phyloP scores from a whole-genome alignment of 2,113 vertebrate species.

The Alexandromys fortis region DNA sequence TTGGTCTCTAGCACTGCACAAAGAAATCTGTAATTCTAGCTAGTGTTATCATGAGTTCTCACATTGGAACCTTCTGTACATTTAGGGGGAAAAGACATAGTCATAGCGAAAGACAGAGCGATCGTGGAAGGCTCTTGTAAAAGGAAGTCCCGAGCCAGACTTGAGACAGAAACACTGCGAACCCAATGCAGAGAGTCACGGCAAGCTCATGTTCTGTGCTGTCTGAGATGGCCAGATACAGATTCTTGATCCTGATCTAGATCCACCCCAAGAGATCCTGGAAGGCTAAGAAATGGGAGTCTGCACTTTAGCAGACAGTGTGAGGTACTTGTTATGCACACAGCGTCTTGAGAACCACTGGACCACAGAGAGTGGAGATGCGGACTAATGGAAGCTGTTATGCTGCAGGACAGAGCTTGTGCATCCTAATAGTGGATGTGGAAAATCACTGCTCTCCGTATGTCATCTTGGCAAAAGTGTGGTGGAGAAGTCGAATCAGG shows the following conservation, averaged over 20 bases:
- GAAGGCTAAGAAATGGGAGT: neutral
- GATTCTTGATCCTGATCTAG: neutral
- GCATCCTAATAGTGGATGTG: neutral
- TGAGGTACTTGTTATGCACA: neutral
- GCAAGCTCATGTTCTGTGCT: no score
- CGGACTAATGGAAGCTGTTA: neutral
- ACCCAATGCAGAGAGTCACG: neutral
- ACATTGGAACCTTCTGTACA: neutral
- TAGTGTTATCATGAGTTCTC: neutral
- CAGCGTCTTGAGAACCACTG: neutral
- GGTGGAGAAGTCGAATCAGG: neutral
- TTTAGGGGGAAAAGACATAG: neutral
- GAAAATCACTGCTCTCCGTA: neutral
- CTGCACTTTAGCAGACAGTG: neutral
- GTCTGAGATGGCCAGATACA: neutral
- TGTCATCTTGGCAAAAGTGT: neutral
- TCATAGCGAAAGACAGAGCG: neutral
- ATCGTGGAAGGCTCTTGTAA: neutral
- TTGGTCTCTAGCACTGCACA: neutral
- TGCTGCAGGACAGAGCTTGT: neutral
- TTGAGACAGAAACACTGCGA: neutral
- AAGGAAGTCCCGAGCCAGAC: neutral
- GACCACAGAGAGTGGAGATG: neutral
- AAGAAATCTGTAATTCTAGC: neutral
- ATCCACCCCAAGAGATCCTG: neutral